Percentiles rank a stretch among this genome's conserved stretches.
phyloP scores from a whole-genome alignment of 2,113 vertebrate genomes.

The Pelvicachromis taeniatus region DNA sequence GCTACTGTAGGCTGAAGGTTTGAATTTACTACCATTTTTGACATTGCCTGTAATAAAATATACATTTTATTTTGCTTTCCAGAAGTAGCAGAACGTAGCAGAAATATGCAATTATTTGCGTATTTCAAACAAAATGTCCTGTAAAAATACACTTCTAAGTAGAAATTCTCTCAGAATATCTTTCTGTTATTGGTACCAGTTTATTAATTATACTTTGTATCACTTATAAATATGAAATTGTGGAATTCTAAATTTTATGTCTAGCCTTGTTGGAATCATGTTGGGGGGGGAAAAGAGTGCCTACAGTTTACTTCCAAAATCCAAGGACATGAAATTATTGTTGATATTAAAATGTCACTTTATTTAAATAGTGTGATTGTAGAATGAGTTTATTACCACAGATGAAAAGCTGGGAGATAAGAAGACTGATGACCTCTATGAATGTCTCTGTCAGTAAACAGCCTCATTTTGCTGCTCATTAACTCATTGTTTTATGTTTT shows the following conservation, averaged over 20 bases:
- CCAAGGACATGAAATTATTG: not conserved
- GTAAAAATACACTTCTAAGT: not conserved
- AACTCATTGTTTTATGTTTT: constrained; percentile 59
- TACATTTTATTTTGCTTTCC: not conserved
- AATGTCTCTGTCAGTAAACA: not conserved
- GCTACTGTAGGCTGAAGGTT: not conserved
- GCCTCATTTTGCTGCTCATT: constrained; percentile 49
- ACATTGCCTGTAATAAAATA: not conserved
- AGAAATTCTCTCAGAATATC: not conserved
- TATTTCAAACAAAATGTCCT: not conserved
- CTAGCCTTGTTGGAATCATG: not conserved
- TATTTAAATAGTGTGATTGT: not conserved
- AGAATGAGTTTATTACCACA: not conserved
- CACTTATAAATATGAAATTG: not conserved
- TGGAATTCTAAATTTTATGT: not conserved
- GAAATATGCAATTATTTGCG: not conserved
- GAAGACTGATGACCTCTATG: not conserved
- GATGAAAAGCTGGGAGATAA: not conserved
- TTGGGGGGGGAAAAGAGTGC: too few relatives aligned
- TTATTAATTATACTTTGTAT: not conserved
- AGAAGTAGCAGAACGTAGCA: not conserved
- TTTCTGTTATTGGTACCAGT: not conserved
- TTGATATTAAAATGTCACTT: not conserved
- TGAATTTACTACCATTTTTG: not conserved
- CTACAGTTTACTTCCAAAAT: not conserved